phyloP scores from a whole-genome alignment of 2,797 vertebrate species.

The Benthosema pterotum region DNA sequence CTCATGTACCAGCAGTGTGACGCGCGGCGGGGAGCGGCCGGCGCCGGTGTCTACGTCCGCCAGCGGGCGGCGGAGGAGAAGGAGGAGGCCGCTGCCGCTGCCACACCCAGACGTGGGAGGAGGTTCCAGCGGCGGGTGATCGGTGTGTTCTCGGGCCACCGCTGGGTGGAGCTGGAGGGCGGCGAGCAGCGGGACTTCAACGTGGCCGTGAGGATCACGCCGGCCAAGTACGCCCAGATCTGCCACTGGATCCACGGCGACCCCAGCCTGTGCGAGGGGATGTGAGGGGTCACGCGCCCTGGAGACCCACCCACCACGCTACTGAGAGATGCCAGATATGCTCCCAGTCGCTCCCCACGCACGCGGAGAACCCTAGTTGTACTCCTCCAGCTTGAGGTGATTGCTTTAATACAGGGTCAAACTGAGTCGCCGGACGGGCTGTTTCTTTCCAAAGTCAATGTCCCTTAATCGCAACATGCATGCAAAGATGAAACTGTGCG shows the following conservation, averaged over 20 bases:
- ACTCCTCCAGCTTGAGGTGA: too few relatives aligned
- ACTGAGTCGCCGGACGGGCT: too few relatives aligned
- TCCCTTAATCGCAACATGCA: too few relatives aligned
- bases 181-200: constrained; percentile 87
- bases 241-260: constrained; percentile 93
- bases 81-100: too few relatives aligned
- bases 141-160: constrained; percentile 90
- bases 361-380: too few relatives aligned
- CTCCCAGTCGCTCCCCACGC: too few relatives aligned
- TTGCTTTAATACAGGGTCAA: too few relatives aligned
- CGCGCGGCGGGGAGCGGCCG: constrained; percentile 85
- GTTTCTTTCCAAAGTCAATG: too few relatives aligned
- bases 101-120: constrained; percentile 73
- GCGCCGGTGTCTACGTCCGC: constrained; percentile 91
- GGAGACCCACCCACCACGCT: too few relatives aligned
- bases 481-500: too few relatives aligned
- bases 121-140: constrained; percentile 91
- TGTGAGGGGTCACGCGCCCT: constrained; percentile 76
- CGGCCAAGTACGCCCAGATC: constrained; percentile 92
- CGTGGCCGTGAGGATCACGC: constrained; percentile 92
- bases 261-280: constrained; percentile 75
- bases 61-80: constrained; percentile 66
- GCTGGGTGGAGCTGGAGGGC: constrained; percentile 84
- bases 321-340: too few relatives aligned
- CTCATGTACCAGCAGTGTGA: constrained; percentile 94